Evolutionary conservation across 1,140 invertebrate genomes (phyloP).

Genomic region (Neodiprion fabricii): DNA sequence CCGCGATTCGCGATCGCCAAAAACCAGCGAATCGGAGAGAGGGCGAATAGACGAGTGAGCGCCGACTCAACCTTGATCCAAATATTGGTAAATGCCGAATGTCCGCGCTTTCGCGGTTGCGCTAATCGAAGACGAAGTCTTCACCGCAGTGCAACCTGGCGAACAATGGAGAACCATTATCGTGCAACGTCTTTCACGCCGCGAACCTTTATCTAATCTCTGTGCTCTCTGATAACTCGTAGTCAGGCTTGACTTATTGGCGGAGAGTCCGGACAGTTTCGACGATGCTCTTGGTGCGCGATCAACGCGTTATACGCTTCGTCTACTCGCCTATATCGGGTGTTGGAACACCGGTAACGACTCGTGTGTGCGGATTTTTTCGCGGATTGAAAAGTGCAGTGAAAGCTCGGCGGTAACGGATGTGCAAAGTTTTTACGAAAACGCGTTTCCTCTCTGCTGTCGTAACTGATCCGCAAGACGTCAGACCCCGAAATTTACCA

Average conservation of each 20-base stretch:
- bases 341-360: neutral
- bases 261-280: neutral
- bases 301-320: neutral
- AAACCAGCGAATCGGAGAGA: no score
- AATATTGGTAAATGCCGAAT: neutral
- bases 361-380: neutral
- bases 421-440: no score
- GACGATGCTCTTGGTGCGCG: conserved; percentile 2
- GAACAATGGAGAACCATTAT: neutral
- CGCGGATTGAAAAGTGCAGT: neutral
- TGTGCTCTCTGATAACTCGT: neutral
- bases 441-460: no score
- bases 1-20: no score
- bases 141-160: neutral
- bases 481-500: neutral
- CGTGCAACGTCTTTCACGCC: neutral
- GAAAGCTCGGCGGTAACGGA: neutral
- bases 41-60: no score
- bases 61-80: neutral
- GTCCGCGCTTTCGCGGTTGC: no score
- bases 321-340: no score
- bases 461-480: neutral
- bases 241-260: neutral
- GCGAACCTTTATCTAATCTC: neutral
- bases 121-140: no score